Evolutionary conservation across 2,797 vertebrate genomes (phyloP).

Genomic region (Anguilla marmorata): DNA sequence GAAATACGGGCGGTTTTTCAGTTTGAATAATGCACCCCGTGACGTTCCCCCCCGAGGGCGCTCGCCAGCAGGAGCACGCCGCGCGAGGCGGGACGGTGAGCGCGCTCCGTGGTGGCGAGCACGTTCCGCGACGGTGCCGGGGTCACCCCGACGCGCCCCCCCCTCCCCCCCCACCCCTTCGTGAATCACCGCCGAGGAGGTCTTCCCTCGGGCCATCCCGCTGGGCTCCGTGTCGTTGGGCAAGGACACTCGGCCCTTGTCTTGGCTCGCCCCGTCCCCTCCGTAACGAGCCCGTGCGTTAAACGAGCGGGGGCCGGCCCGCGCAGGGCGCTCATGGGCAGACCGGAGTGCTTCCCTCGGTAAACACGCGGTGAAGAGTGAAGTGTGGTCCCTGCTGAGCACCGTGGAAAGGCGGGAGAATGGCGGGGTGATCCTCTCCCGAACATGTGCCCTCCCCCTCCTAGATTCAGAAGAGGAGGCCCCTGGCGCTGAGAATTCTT

Average conservation of each 20-base stretch:
- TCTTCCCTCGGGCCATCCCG: background rate
- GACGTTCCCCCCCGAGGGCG: background rate
- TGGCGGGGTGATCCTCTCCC: background rate
- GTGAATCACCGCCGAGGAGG: background rate
- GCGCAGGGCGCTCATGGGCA: background rate
- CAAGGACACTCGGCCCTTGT: slow-evolving; percentile 1
- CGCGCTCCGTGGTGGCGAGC: background rate
- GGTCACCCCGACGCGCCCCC: background rate
- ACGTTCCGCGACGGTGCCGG: background rate
- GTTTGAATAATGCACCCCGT: slow-evolving; percentile 8
- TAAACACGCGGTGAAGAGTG: background rate
- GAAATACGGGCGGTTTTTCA: background rate
- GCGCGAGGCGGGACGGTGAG: background rate
- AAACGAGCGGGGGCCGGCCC: background rate
- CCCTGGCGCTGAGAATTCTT: background rate
- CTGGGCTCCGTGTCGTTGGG: background rate
- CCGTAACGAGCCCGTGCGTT: background rate
- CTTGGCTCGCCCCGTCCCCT: background rate
- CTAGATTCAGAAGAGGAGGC: background rate
- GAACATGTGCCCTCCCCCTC: background rate
- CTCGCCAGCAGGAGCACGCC: background rate
- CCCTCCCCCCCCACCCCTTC: background rate
- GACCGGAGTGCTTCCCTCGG: background rate
- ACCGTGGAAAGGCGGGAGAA: background rate
- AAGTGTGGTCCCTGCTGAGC: background rate